Percentiles rank a stretch among this genome's conserved stretches.
Conservation (phyloP, 2,113 vertebrate species). For the Cyanoderma ruficeps region DNA sequence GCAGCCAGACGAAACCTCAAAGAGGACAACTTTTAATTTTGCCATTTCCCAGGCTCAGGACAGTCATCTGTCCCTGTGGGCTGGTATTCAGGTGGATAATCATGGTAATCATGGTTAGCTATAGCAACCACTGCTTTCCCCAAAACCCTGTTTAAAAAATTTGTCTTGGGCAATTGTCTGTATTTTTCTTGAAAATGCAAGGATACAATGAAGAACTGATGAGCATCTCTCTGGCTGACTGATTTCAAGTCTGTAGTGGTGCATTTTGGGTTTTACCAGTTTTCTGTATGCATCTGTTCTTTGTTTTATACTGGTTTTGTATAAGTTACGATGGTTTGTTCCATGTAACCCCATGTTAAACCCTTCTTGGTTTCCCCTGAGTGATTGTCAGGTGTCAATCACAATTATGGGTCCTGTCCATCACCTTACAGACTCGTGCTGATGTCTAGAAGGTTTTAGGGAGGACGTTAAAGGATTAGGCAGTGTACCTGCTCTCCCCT, state of each 20-base stretch:
- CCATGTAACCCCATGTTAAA: no score
- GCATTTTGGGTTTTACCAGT: no score
- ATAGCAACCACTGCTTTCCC: background rate
- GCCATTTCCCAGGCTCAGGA: background rate
- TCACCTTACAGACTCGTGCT: no score
- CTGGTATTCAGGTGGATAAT: background rate
- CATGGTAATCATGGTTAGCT: background rate
- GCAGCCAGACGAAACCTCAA: background rate
- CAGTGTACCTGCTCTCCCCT: no score
- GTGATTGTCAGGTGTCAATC: no score
- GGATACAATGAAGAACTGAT: background rate
- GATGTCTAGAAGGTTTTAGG: no score
- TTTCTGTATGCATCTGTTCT: no score
- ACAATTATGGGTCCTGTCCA: no score
- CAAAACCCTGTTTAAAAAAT: background rate
- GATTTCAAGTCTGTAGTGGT: background rate
- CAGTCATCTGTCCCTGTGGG: accelerated
- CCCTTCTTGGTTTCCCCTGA: no score
- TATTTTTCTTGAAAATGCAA: background rate
- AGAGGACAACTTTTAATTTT: background rate
- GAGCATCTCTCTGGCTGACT: background rate
- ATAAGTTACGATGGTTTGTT: no score
- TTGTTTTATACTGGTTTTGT: no score
- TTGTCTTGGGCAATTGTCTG: background rate
- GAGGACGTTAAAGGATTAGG: no score